phyloP scores from a whole-genome alignment of 2,888 invertebrate genomes.

The Parasteatoda lunata region DNA sequence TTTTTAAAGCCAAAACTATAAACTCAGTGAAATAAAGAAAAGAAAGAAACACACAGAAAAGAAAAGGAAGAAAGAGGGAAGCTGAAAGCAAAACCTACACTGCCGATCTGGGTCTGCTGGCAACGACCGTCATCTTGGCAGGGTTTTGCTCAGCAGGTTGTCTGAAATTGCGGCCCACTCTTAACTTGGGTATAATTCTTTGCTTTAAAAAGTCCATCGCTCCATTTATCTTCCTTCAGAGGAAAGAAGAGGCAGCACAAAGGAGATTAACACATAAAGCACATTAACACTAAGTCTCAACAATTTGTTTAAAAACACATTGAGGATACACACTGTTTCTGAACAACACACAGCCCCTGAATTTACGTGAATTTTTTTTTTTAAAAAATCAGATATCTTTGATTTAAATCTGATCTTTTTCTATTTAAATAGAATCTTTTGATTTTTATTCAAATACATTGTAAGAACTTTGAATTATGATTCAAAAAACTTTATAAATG shows the following conservation, averaged over 20 bases:
- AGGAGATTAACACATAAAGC: background rate
- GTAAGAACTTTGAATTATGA: too few species aligned
- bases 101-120: slow-evolving; percentile 59
- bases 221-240: slow-evolving; percentile 66
- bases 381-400: too few species aligned
- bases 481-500: too few species aligned
- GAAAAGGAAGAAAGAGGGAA: slow-evolving; percentile 6
- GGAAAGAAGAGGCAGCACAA: slow-evolving; percentile 25
- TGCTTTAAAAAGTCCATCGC: slow-evolving; percentile 68
- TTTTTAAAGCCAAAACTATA: too few species aligned
- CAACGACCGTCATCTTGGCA: slow-evolving; percentile 54
- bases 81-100: slow-evolving; percentile 38
- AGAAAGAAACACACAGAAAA: background rate
- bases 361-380: too few species aligned
- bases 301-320: background rate
- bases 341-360: background rate
- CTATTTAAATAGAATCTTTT: too few species aligned
- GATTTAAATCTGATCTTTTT: too few species aligned
- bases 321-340: background rate
- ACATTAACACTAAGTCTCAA: slow-evolving; percentile 1
- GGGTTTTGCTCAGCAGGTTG: slow-evolving; percentile 27
- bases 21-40: background rate
- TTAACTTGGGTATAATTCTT: slow-evolving; percentile 66
- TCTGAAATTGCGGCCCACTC: slow-evolving; percentile 57
- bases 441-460: too few species aligned